These are phyloP conservation scores for Bembecia ichneumoniformis DNA, from an alignment of 2,888 invertebrate species.

Conservation along the genomic window DNA sequence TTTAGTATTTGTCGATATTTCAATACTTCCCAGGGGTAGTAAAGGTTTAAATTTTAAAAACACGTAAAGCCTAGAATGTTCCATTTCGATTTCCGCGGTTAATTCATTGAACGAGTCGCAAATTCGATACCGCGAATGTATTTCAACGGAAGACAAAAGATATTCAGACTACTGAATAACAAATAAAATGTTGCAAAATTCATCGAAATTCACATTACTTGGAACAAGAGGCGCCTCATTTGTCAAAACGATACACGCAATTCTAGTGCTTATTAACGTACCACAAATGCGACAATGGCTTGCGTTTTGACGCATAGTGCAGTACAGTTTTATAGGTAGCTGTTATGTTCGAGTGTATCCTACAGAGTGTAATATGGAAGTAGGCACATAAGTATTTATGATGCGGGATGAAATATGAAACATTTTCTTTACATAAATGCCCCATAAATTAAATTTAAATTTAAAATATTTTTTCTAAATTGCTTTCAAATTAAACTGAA, in stretches of 20 bases:
- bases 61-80: not conserved
- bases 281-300: not conserved
- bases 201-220: not conserved
- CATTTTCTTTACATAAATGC: no score
- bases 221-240: not conserved
- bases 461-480: no score
- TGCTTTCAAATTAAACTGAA: no score
- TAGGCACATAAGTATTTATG: not conserved
- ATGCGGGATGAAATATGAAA: no score
- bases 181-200: constrained; percentile 7
- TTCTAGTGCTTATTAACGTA: not conserved
- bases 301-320: not conserved
- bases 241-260: not conserved
- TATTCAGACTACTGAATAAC: constrained; percentile 10
- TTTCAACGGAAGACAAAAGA: constrained; percentile 20
- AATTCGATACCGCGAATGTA: constrained; percentile 7
- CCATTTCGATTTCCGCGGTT: not conserved
- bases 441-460: no score
- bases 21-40: no score
- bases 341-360: not conserved
- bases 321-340: not conserved
- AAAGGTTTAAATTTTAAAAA: no score
- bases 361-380: not conserved
- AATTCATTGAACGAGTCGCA: not conserved
- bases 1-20: no score